Base-by-base conservation (phyloP, 2,113 vertebrate species). In the Grantiella picta region DNA sequence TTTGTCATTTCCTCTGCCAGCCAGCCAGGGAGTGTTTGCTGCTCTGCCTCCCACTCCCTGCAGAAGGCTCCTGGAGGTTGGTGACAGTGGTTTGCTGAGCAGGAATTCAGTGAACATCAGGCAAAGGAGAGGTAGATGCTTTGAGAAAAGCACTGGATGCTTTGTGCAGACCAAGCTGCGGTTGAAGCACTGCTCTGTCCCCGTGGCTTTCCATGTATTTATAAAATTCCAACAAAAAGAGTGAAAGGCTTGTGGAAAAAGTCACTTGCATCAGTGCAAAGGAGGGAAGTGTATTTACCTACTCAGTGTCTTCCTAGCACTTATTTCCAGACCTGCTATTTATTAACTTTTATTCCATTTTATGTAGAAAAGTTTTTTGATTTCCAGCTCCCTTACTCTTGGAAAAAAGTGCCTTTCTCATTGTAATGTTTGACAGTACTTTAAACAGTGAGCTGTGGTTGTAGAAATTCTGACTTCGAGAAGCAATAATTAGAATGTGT, bases 381-480 rank as follows among this genome's bases (percentile, higher is more conserved):
- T 87, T 95, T 87, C 57, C 50, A 53, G 29, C 47, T 77, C 40
- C 28, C 36, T 83, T 56, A 9, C 33, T 61, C 38, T 65, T 90
- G 35, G 31, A 56, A 45, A 64, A 45, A 60, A 4, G 33, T 36
- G 45, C 42, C 35, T 93, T 64, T 91, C 59, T 93, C 42, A 33
- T 64, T 75, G 52, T 28, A 54, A 35, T 93, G 83, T 90, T 91
- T 95, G 82, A 91, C 92, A 91, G 57, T 72, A 35, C 66, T 95
- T 95, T 82, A 93, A 96, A 79, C 38, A 82, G 44, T 90, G 90
- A 96, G 50, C 86, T 96, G 80, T 73, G 79, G 40, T 75, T 86
- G 75, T 38, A 95, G 85, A 94, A 93, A 70, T 88, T 94, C 97
- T 90, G 72, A 90, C 80, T 90, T 93, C 89, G 88, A 69, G 50